Conservation (phyloP, 2,113 vertebrate genomes). For the Scopus umbretta region DNA sequence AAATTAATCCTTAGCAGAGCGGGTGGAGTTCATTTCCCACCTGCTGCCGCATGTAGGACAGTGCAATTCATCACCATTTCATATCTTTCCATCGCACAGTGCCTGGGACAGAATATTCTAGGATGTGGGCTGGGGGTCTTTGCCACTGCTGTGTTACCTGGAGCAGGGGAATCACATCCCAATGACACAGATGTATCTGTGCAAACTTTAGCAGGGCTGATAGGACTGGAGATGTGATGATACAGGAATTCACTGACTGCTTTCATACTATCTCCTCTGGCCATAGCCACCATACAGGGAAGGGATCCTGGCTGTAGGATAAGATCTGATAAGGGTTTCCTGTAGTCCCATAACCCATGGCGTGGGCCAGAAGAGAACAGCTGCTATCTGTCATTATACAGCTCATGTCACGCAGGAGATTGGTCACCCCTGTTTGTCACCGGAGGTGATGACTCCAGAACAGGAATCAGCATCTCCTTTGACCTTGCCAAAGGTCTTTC, state of each 20-base stretch:
- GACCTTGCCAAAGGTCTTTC: not conserved
- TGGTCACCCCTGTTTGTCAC: not conserved
- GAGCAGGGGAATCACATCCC: not conserved
- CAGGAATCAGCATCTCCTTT: not conserved
- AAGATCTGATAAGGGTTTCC: not conserved
- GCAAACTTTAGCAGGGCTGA: not conserved
- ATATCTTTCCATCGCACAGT: not conserved
- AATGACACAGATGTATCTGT: fast-evolving
- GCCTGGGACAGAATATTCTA: not conserved
- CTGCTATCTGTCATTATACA: not conserved
- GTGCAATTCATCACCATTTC: not conserved
- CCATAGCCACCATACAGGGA: not conserved
- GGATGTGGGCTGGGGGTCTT: not conserved
- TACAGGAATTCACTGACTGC: not conserved
- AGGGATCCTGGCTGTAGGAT: not conserved
- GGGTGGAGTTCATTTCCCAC: not conserved
- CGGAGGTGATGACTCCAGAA: not conserved
- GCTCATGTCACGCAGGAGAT: not conserved
- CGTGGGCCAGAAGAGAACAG: not conserved
- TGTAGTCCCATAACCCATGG: not conserved
- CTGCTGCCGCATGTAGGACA: fast-evolving
- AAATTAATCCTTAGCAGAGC: not conserved
- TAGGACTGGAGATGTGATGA: not conserved
- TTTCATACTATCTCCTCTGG: not conserved
- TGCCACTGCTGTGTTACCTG: not conserved